Percentiles rank a stretch among this genome's conserved stretches.
Evolutionary conservation across 1,140 invertebrate genomes (phyloP).

Genomic region (Penaeus chinensis): DNA sequence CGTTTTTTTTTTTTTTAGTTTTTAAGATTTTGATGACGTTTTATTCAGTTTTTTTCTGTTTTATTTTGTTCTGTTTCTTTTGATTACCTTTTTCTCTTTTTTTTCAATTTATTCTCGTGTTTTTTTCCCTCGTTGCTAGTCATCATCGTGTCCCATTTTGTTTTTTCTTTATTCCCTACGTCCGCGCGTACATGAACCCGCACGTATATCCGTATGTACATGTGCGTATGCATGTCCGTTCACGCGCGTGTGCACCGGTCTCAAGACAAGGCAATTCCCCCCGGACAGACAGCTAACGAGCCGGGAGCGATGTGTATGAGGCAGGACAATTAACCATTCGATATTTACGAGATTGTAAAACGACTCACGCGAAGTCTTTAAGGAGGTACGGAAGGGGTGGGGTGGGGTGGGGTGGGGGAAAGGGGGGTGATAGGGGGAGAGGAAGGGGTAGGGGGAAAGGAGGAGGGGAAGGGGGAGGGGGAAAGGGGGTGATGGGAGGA

Average conservation of each 20-base stretch:
- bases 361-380: too few species aligned
- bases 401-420: too few species aligned
- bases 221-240: background rate
- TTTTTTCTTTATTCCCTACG: background rate
- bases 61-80: background rate
- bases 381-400: too few species aligned
- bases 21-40: background rate
- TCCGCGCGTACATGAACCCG: background rate
- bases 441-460: too few species aligned
- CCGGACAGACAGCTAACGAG: too few species aligned
- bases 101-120: background rate
- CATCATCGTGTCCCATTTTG: background rate
- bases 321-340: too few species aligned
- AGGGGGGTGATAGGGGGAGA: too few species aligned
- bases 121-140: background rate
- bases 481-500: background rate
- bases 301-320: too few species aligned
- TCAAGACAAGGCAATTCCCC: background rate
- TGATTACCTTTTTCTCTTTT: background rate
- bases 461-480: too few species aligned
- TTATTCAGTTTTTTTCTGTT: slow-evolving; percentile 13
- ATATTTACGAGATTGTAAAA: too few species aligned
- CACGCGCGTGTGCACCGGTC: background rate
- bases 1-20: background rate
- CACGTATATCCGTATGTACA: background rate